phyloP scores from a whole-genome alignment of 2,888 invertebrate species.

The Lasius fuliginosus region DNA sequence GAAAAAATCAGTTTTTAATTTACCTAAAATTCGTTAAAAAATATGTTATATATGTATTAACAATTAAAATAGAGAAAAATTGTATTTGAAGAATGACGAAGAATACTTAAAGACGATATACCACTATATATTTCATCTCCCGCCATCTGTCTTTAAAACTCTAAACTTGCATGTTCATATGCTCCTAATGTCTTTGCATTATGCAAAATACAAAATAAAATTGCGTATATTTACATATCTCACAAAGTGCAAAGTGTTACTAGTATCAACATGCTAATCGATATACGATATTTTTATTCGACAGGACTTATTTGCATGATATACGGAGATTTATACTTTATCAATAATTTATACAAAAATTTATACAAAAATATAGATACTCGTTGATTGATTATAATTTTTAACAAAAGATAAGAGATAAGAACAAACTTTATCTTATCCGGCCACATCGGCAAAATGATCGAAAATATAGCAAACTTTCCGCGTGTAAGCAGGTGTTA shows the following conservation, averaged over 20 bases:
- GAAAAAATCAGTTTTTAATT: background rate
- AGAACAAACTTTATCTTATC: background rate
- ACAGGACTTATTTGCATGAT: background rate
- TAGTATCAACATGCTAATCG: conserved; percentile 1
- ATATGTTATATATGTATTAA: background rate
- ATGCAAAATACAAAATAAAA: conserved; percentile 27
- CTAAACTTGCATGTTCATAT: conserved; percentile 22
- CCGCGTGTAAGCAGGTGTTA: background rate
- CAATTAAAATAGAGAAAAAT: background rate
- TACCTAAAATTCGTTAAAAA: background rate
- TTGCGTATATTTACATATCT: conserved; percentile 10
- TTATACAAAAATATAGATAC: background rate
- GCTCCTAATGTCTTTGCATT: background rate
- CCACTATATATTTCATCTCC: background rate
- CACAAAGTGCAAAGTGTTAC: background rate
- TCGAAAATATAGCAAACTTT: background rate
- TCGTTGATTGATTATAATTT: background rate
- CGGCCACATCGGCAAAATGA: background rate
- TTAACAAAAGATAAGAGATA: background rate
- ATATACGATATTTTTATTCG: background rate
- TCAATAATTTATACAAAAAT: too few species aligned
- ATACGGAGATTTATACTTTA: background rate
- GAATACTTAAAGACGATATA: background rate
- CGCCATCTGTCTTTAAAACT: conserved; percentile 43
- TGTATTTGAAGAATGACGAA: background rate